phyloP scores from a whole-genome alignment of 2,113 vertebrate species.

The Lophura nycthemera region DNA sequence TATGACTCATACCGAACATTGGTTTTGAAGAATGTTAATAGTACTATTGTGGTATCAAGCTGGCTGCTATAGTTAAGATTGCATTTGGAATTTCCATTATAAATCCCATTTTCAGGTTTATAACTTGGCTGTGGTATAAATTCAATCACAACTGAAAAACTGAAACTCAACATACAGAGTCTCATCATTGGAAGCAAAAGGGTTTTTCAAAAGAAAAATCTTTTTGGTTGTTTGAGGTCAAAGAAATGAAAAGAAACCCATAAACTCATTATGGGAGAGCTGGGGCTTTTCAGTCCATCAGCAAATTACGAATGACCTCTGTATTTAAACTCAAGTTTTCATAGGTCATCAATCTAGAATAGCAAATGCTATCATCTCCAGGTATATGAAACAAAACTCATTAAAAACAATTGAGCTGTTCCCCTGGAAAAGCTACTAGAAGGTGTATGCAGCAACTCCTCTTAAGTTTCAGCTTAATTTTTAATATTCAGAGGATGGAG shows the following conservation, averaged over 20 bases:
- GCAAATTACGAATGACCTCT: slow-evolving; percentile 61
- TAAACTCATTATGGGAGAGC: not conserved
- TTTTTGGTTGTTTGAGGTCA: slow-evolving; percentile 5
- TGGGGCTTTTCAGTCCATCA: slow-evolving; percentile 14
- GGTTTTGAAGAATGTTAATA: slow-evolving; percentile 73
- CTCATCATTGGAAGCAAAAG: slow-evolving; percentile 65
- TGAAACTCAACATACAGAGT: slow-evolving; percentile 57
- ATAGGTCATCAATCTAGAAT: slow-evolving; percentile 43
- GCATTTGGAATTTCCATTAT: slow-evolving; percentile 75
- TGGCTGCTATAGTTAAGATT: slow-evolving; percentile 55
- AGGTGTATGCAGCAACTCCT: not conserved
- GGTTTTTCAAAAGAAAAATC: slow-evolving; percentile 39
- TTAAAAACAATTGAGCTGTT: slow-evolving; percentile 11
- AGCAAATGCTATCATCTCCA: not conserved
- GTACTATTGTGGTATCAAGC: slow-evolving; percentile 65
- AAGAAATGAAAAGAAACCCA: not conserved
- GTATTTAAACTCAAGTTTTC: slow-evolving; percentile 54
- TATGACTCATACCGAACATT: slow-evolving; percentile 62
- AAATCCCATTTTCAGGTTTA: slow-evolving; percentile 78
- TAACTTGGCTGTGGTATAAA: slow-evolving; percentile 75
- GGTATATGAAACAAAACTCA: slow-evolving; percentile 29
- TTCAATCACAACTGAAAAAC: slow-evolving; percentile 68
- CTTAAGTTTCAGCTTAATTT: not conserved
- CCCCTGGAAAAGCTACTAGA: not conserved
- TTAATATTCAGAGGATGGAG: not conserved